A percentile compares a stretch with the other conserved stretches of the same genome.
These are phyloP conservation scores for Helostoma temminkii DNA, from an alignment of 2,797 vertebrate genomes.

Conservation along the genomic window DNA sequence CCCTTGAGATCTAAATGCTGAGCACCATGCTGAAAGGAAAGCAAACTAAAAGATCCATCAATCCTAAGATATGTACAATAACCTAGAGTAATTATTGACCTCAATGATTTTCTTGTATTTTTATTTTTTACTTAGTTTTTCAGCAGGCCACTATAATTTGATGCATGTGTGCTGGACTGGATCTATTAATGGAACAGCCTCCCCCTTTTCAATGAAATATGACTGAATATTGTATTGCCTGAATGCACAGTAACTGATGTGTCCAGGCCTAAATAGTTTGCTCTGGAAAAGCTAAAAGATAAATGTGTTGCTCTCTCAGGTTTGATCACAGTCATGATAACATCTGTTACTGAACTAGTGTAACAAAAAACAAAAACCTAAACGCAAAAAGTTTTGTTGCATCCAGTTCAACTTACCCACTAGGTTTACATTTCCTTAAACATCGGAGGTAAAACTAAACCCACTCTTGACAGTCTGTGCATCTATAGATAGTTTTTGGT, in stretches of 20 bases:
- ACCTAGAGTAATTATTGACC: background rate
- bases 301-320: slow-evolving; percentile 13
- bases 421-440: background rate
- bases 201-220: slow-evolving; percentile 7
- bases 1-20: slow-evolving; percentile 14
- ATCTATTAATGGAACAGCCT: background rate
- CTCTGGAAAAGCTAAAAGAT: slow-evolving; percentile 6
- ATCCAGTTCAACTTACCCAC: too few species aligned
- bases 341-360: background rate
- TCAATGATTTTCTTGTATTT: background rate
- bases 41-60: background rate
- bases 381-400: background rate
- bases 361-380: background rate
- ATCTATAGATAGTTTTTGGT: too few species aligned
- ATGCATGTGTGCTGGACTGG: background rate
- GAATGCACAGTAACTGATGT: slow-evolving; percentile 40
- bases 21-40: background rate
- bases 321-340: slow-evolving; percentile 6
- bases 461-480: too few species aligned
- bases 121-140: background rate
- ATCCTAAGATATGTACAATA: background rate
- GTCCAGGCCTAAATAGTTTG: slow-evolving; percentile 19
- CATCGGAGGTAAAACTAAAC: too few species aligned
- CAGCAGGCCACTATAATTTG: background rate
- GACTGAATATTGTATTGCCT: slow-evolving; percentile 24